Evolutionary conservation across 2,113 vertebrate species (phyloP), one percentile per base, ranked within the genome.

Genomic region (Corythoichthys intestinalis): DNA sequence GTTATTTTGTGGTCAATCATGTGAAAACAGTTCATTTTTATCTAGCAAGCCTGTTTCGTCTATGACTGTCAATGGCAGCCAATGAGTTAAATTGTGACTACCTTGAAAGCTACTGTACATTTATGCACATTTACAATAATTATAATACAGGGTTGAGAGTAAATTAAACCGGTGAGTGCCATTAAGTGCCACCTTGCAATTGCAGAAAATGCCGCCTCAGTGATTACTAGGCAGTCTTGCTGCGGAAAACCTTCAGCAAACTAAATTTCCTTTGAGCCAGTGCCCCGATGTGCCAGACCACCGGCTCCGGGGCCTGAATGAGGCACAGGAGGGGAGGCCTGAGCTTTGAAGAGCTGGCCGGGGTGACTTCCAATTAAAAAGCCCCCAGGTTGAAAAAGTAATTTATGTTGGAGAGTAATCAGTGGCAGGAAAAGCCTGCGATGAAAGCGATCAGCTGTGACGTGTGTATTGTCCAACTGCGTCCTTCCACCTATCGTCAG

Each of bases 291-390:
- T 66, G 73, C 61, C 77, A 82, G 86, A 79, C 71, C 78, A 76
- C 76, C 70, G 58, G 74, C 84, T 83, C 83, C 54, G 54, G 72
- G 54, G 47, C 68, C 80, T 86, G 76, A 86, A 86, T 79, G 75
- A 74, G 65, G 44, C 61, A 34, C 61, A 66, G 50, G 47, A 70
- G 57, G 70, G 66, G 62, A 73, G 80, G 83, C 84, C 80, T 67
- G 54, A 69, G 63, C 71, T 67, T 28, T 48, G 17, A 37, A 66
- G 38, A n/a, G 4, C 61, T 65, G 73, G 73, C 53, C 52, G 73
- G 44, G 70, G 60, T 44, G 75, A 80, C 72, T 73, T 78, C 60
- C 62, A 79, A 85, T 84, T 76, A 78, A 81, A 63, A 69, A 82
- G 54, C 37, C 49, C n/a, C 38, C 20, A 63, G 59, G 35, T 41